Conservation (phyloP, 2,797 vertebrate genomes). For the Protonibea diacanthus region DNA sequence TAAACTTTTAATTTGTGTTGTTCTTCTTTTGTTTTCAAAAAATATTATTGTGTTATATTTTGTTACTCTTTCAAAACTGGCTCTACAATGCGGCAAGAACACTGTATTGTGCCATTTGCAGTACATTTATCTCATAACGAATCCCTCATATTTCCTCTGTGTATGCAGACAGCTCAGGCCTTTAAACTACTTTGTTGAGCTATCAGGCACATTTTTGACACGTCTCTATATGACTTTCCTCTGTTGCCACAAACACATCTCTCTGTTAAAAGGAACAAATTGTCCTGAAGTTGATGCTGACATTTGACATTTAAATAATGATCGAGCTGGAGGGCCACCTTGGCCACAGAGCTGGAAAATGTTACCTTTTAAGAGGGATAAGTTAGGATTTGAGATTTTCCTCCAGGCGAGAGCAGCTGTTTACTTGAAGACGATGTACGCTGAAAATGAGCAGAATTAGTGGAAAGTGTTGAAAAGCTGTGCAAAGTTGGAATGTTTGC, state of each 20-base stretch:
- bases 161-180: background rate
- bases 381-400: conserved; percentile 56
- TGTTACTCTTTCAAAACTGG: background rate
- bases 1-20: background rate
- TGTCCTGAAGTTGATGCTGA: conserved; percentile 35
- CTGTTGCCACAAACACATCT: conserved; percentile 32
- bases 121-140: conserved; percentile 12
- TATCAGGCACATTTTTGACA: background rate
- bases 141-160: conserved; percentile 1
- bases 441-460: conserved; percentile 73
- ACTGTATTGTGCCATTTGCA: background rate
- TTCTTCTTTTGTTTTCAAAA: background rate
- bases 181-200: conserved; percentile 1
- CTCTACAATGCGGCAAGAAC: background rate
- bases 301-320: conserved; percentile 66
- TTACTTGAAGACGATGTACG: conserved; percentile 68
- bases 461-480: conserved; percentile 77
- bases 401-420: conserved; percentile 48
- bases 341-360: conserved; percentile 71
- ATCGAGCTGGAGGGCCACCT: conserved; percentile 47
- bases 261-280: conserved; percentile 48
- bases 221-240: conserved; percentile 3
- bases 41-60: background rate
- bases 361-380: conserved; percentile 61
- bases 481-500: conserved; percentile 74